phyloP scores from a whole-genome alignment of 2,888 invertebrate species.

The Melinopterus prodromus region DNA sequence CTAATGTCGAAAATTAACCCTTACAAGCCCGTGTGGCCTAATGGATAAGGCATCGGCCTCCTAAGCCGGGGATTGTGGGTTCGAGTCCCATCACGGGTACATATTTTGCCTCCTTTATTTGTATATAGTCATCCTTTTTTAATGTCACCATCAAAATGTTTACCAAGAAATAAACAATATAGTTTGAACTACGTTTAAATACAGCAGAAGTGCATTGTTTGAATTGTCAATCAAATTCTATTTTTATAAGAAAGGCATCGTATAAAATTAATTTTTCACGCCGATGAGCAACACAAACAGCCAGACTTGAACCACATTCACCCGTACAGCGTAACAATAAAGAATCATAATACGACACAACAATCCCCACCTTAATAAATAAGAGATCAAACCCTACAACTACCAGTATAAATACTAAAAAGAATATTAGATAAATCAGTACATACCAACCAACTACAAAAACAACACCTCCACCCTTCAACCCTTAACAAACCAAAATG shows the following conservation, averaged over 20 bases:
- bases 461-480: background rate
- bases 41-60: slow-evolving; percentile 87
- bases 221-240: too few relatives aligned
- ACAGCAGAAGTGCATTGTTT: too few relatives aligned
- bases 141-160: too few relatives aligned
- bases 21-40: slow-evolving; percentile 77
- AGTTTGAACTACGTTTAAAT: too few relatives aligned
- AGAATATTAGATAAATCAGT: background rate
- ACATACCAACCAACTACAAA: background rate
- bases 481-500: background rate
- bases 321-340: background rate
- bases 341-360: background rate
- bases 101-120: background rate
- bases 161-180: too few relatives aligned
- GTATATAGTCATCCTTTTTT: too few relatives aligned
- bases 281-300: background rate
- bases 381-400: background rate
- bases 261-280: background rate
- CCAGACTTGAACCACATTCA: background rate
- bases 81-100: slow-evolving; percentile 89
- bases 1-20: too few relatives aligned
- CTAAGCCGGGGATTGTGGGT: slow-evolving; percentile 87
- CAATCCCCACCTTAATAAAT: background rate
- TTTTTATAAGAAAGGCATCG: background rate
- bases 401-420: background rate